These are phyloP conservation scores for Elephantulus edwardii DNA, from an alignment of 2,113 vertebrate genomes.

Conservation along the genomic window DNA sequence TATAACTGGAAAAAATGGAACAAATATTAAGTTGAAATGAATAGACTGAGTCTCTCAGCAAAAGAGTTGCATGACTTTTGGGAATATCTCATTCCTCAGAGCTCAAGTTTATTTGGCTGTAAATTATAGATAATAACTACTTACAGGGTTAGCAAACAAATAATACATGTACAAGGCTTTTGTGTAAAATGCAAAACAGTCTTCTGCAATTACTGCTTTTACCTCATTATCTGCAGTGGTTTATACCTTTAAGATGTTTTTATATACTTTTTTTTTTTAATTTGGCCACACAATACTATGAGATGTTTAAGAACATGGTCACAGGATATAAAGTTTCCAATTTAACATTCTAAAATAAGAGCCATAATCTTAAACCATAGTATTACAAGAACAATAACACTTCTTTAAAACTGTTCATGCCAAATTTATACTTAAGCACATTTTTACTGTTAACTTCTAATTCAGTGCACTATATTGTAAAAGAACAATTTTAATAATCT, in stretches of 20 bases:
- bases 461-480: neutral
- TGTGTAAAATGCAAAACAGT: neutral
- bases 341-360: conserved; percentile 49
- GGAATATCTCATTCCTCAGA: neutral
- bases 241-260: neutral
- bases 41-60: neutral
- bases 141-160: conserved; percentile 14
- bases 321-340: conserved; percentile 1
- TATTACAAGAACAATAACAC: conserved; percentile 51
- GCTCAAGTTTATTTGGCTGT: neutral
- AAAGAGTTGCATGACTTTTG: neutral
- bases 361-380: conserved; percentile 33
- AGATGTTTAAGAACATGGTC: conserved; percentile 11
- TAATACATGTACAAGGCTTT: neutral
- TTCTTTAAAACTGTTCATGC: conserved; percentile 16
- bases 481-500: conserved; percentile 52
- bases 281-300: neutral
- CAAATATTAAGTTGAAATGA: conserved; percentile 12
- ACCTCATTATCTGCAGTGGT: neutral
- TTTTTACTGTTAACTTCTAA: conserved; percentile 52
- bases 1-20: conserved; percentile 5
- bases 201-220: neutral
- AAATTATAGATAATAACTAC: neutral
- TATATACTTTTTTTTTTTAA: neutral
- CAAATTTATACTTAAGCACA: conserved; percentile 56